phyloP scores from a whole-genome alignment of 2,113 vertebrate genomes.

The Vidua macroura region DNA sequence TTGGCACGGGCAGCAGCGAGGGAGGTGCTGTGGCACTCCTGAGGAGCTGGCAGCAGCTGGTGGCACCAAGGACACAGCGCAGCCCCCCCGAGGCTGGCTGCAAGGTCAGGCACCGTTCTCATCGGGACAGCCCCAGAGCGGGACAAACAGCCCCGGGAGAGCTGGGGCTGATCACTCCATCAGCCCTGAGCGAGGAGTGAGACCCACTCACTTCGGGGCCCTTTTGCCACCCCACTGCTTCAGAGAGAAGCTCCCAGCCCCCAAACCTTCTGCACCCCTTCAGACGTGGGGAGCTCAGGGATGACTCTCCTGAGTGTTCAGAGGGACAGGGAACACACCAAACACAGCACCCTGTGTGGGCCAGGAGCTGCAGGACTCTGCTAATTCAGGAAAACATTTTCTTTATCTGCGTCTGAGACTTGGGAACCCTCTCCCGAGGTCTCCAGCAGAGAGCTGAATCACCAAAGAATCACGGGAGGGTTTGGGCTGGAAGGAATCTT shows the following conservation, averaged over 20 bases:
- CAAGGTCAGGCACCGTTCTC: rapidly evolving
- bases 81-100: not conserved
- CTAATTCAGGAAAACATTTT: too few species aligned
- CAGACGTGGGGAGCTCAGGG: rapidly evolving
- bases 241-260: too few species aligned
- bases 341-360: rapidly evolving
- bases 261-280: not conserved
- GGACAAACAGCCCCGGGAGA: not conserved
- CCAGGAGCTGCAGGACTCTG: rapidly evolving
- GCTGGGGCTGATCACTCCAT: rapidly evolving
- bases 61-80: not conserved
- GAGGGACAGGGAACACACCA: not conserved
- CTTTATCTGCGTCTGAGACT: not conserved
- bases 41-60: not conserved
- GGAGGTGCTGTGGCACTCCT: rapidly evolving
- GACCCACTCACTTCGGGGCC: rapidly evolving
- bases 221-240: not conserved
- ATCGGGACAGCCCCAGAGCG: rapidly evolving
- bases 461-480: not conserved
- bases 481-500: not conserved
- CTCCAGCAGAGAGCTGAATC: not conserved
- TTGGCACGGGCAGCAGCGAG: not conserved
- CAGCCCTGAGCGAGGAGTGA: rapidly evolving
- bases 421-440: not conserved
- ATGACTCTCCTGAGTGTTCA: rapidly evolving